These are phyloP conservation scores for Erebia aethiops DNA, from an alignment of 2,888 invertebrate genomes.

Conservation along the genomic window DNA sequence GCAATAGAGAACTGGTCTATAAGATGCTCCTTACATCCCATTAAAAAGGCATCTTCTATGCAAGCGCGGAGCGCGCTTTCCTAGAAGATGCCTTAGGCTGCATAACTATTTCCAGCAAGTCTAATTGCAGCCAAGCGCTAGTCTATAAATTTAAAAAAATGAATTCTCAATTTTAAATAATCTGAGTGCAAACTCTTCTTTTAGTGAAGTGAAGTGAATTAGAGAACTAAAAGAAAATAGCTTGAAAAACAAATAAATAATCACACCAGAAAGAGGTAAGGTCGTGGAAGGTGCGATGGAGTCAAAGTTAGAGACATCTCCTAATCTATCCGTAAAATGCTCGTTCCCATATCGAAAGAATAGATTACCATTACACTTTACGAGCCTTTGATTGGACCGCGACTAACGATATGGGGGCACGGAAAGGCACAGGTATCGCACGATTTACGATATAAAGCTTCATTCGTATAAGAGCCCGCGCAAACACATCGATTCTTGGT, in stretches of 20 bases:
- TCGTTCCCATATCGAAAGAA: slow-evolving; percentile 76
- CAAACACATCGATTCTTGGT: background rate
- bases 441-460: slow-evolving; percentile 75
- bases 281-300: background rate
- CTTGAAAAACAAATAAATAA: background rate
- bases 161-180: too few species aligned
- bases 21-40: too few species aligned
- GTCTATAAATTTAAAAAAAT: too few species aligned
- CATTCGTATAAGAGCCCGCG: slow-evolving; percentile 43
- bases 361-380: slow-evolving; percentile 75
- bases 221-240: background rate
- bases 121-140: too few species aligned
- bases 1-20: too few species aligned
- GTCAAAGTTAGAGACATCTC: background rate
- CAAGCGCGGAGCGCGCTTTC: too few species aligned
- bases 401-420: slow-evolving; percentile 74
- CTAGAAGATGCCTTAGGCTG: too few species aligned
- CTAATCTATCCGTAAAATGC: slow-evolving; percentile 37
- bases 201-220: too few species aligned
- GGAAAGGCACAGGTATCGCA: slow-evolving; percentile 57
- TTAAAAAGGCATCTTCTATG: too few species aligned
- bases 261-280: too few species aligned
- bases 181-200: too few species aligned
- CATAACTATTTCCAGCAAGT: too few species aligned
- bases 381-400: slow-evolving; percentile 74